Evolutionary conservation across 2,888 invertebrate species (phyloP).

Genomic region (Lepidonotus clava): DNA sequence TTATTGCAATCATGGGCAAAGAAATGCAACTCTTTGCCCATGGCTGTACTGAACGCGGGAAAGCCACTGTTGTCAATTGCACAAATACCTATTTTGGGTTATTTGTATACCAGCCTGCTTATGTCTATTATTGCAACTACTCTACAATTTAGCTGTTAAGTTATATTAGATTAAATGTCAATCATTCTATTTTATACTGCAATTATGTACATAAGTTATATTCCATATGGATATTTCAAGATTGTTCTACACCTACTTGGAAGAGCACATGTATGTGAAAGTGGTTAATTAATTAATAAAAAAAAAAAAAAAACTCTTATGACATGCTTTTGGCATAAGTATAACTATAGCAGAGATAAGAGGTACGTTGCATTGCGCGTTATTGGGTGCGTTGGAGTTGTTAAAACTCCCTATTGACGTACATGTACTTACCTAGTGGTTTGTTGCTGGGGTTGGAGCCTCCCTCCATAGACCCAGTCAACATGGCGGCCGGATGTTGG

Average conservation of each 20-base stretch:
- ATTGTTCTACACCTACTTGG: neutral
- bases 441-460: constrained; percentile 23
- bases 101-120: no score
- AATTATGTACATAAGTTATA: neutral
- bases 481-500: constrained; percentile 41
- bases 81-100: no score
- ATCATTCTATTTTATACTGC: neutral
- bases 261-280: neutral
- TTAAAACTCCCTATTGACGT: neutral
- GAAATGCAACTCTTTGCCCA: no score
- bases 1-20: no score
- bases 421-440: constrained; percentile 16
- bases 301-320: neutral
- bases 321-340: neutral
- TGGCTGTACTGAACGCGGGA: no score
- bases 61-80: no score
- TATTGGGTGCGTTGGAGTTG: neutral
- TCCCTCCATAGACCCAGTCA: constrained; percentile 22
- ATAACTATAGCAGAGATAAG: neutral
- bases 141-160: neutral
- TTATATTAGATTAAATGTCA: neutral
- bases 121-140: neutral
- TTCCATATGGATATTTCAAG: neutral
- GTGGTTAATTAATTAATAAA: neutral
- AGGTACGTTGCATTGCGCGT: neutral